Evolutionary conservation across 1,140 invertebrate genomes (phyloP).

Genomic region (Wiebesia pumilae): DNA sequence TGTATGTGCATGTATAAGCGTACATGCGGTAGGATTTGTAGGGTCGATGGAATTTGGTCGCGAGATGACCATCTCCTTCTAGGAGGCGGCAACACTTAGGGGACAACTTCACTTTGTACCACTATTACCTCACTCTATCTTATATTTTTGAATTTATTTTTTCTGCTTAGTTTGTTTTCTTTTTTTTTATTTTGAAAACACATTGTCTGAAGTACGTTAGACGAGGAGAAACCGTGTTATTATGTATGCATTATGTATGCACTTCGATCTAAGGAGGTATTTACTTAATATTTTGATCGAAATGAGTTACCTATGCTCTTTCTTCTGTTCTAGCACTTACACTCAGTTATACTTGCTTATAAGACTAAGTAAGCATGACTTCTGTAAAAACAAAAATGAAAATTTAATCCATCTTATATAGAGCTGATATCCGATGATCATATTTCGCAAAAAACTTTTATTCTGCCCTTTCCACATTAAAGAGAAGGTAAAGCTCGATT

Average conservation of each 20-base stretch:
- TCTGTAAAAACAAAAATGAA: background rate
- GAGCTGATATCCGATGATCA: background rate
- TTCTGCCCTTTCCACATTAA: background rate
- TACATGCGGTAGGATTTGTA: background rate
- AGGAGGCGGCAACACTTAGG: constrained; percentile 47
- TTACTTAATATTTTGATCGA: constrained; percentile 43
- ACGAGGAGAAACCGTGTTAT: constrained; percentile 2
- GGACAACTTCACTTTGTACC: constrained; percentile 51
- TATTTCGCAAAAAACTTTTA: background rate
- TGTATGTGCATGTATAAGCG: background rate
- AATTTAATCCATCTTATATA: background rate
- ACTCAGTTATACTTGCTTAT: background rate
- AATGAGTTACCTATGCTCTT: background rate
- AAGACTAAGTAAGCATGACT: background rate
- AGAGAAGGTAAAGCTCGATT: background rate
- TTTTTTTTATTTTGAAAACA: too few species aligned
- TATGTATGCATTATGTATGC: background rate
- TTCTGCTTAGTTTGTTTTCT: background rate
- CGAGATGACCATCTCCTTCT: constrained; percentile 43
- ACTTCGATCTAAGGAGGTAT: constrained; percentile 11
- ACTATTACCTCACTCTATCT: constrained; percentile 25
- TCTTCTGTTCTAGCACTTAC: background rate
- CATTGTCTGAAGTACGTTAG: background rate
- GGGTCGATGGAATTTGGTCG: too few species aligned
- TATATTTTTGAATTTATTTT: constrained; percentile 38